Percentiles rank a stretch among this genome's conserved stretches.
phyloP scores from a whole-genome alignment of 2,113 vertebrate genomes.

The Micronycteris hirsuta region DNA sequence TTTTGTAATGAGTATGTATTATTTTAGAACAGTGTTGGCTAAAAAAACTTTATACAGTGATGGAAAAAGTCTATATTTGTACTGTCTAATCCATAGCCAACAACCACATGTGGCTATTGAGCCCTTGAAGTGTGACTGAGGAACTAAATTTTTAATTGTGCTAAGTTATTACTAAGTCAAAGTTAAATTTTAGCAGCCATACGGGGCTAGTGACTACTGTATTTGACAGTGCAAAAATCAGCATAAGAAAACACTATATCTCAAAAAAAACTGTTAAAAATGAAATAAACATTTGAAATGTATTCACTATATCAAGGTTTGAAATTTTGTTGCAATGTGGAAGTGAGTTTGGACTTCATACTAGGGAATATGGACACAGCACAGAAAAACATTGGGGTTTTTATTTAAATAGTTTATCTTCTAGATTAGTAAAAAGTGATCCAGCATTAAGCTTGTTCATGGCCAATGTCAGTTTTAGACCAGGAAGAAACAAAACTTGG shows the following conservation, averaged over 20 bases:
- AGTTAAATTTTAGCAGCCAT: not conserved
- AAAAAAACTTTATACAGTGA: not conserved
- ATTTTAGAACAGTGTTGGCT: not conserved
- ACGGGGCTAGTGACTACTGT: not conserved
- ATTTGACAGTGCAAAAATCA: not conserved
- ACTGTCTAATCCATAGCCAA: not conserved
- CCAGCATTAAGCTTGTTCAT: not conserved
- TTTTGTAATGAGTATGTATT: not conserved
- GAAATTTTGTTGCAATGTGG: not conserved
- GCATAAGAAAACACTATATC: not conserved
- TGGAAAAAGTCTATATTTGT: not conserved
- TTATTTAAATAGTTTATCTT: conserved; percentile 20
- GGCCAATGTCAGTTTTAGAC: not conserved
- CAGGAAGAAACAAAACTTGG: not conserved
- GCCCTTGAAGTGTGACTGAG: not conserved
- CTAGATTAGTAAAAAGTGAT: not conserved
- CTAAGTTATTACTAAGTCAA: not conserved
- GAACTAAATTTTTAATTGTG: not conserved
- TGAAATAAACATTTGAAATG: not conserved
- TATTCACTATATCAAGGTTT: not conserved
- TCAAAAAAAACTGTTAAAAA: not conserved
- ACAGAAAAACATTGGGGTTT: not conserved
- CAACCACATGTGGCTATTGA: not conserved
- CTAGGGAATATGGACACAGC: not conserved
- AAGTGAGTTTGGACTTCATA: not conserved